Evolutionary conservation across 2,888 invertebrate genomes (phyloP), one percentile per base, ranked within the genome.

Genomic region (Acholoe squamosa): DNA sequence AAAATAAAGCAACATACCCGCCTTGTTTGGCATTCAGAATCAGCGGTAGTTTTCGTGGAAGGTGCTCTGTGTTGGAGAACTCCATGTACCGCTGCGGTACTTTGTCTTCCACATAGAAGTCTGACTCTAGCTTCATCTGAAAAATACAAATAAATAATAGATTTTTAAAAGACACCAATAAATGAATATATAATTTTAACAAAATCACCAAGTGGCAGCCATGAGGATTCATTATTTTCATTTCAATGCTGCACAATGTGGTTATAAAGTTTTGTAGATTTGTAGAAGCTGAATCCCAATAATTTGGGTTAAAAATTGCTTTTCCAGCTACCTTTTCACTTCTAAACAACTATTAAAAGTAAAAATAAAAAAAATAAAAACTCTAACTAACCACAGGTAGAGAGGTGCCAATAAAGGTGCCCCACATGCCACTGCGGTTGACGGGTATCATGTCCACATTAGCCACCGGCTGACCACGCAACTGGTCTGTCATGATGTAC

Each of bases 341-440:
- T n/a, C n/a, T 43, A 43, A 7, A 43, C 43, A 43, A 43, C 43
- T 10, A 7, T 3, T 43, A 43, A 7, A 43, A 43, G 43, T 43
- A 7, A 43, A n/a, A n/a, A 43, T 43, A 43, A 43, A 10, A 7
- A 3, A 43, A 43, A 61, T 19, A 61, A 61, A 61, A 12, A 61
- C 61, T 19, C 3, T 12, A 12, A 61, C 71, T 71, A 5, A 80
- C 80, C 34, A 43, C 43, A 22, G 80, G 80, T 34, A 80, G 80
- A 5, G 34, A 34, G 22, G 80, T 34, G 12, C 80, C 80, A 5
- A 80, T 16, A 12, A 80, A n/a, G 19, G 80, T 43, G 1, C 80
- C 80, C 80, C 80, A 80, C 34, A 80, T 16, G 14, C 80, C 80
- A 34, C 80, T 80, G 80, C 80, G 80, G 80, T 80, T 80, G 43